phyloP scores from a whole-genome alignment of 2,797 vertebrate species.

The Halcyon leucocephala region DNA sequence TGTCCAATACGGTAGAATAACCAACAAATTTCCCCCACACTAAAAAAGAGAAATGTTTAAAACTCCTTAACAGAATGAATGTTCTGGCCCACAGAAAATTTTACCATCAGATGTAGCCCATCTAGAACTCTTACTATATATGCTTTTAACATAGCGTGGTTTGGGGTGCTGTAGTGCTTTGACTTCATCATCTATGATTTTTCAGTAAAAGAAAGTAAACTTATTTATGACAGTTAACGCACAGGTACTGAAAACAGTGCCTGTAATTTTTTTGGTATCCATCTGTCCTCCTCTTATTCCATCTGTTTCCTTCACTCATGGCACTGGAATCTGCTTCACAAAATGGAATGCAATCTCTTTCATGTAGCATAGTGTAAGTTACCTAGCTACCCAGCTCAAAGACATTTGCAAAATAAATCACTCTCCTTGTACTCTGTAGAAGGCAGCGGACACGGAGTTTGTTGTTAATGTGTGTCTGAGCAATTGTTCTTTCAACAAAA shows the following conservation, averaged over 20 bases:
- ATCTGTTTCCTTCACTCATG: slow-evolving; percentile 78
- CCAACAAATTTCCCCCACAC: too few species aligned
- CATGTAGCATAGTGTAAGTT: slow-evolving; percentile 64
- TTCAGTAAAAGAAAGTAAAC: slow-evolving; percentile 42
- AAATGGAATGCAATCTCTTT: slow-evolving; percentile 70
- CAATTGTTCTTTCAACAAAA: slow-evolving; percentile 46
- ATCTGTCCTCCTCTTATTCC: slow-evolving; percentile 55
- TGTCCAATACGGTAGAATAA: not conserved
- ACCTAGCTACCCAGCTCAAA: slow-evolving; percentile 51
- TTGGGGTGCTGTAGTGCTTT: not conserved
- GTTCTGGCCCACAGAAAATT: not conserved
- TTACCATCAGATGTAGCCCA: not conserved
- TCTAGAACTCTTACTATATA: not conserved
- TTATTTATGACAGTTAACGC: slow-evolving; percentile 33
- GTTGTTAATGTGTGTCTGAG: slow-evolving; percentile 45
- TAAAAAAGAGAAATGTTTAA: not conserved
- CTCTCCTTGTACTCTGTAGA: slow-evolving; percentile 55
- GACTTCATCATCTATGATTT: not conserved
- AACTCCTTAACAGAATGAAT: not conserved
- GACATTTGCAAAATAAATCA: slow-evolving; percentile 75
- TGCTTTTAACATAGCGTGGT: not conserved
- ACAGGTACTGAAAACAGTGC: slow-evolving; percentile 1
- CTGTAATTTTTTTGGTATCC: slow-evolving; percentile 37
- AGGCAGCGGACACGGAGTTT: slow-evolving; percentile 74
- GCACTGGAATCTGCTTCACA: slow-evolving; percentile 60